Evolutionary conservation across 2,113 vertebrate genomes (phyloP), one percentile per base, ranked within the genome.

Genomic region (Orthonyx spaldingii): DNA sequence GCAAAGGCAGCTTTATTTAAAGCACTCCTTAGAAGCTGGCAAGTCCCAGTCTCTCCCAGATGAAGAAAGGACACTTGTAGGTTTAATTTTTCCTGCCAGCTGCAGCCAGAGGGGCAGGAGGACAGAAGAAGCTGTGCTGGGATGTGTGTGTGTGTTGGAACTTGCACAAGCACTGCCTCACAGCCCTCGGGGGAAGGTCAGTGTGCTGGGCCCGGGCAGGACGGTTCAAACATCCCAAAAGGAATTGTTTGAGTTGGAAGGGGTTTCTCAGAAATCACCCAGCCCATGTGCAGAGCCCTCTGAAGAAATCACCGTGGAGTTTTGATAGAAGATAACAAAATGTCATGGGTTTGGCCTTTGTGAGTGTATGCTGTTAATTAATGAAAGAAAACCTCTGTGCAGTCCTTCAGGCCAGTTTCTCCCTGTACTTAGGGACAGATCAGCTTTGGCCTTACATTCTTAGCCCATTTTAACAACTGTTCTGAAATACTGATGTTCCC

Each of bases 1-100:
- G 66, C 39, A 91, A 91, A 71, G 41, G 55, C 53, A 87, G 85
- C 61, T 82, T 90, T 68, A 70, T 93, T 92, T 89, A 21, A 89
- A 52, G 84, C 33, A 11, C 49, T 85, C 8, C 35, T 79, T 37
- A 64, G 91, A 56, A 92, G 56, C 72, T 84, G 77, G 63, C 69
- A 52, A 57, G 33, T 79, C 70, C 49, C 70, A 30, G 64, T 74
- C 64, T 88, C 35, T 77, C 15, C 82, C 59, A 23, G 49, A 39
- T 72, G 44, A 56, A 82, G 84, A 85, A 59, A 81, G 41, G 68
- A 41, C 76, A 17, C 47, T 84, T 84, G 42, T 28, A 80, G 64
- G 82, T 81, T 95, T 92, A 69, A 70, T 82, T 96, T 91, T 65
- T 41, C 84, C 82, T 93, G n/a, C 53, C 61, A 90, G 81, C 84